Evolutionary conservation across 2,888 invertebrate genomes (phyloP), one percentile per base, ranked within the genome.

Genomic region (Lysandra bellargus): DNA sequence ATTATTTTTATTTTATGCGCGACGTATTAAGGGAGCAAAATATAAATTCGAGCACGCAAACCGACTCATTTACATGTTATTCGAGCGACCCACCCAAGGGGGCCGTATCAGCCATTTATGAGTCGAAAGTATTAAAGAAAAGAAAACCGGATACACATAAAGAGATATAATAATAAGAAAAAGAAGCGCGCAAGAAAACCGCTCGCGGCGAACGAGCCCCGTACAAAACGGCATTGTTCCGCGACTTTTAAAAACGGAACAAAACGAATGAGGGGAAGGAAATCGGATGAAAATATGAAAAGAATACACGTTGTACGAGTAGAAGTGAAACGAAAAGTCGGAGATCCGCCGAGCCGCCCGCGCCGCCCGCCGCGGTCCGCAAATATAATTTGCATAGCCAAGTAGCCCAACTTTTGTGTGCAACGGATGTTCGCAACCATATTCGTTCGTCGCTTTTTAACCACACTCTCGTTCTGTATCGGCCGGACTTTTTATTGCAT

Each of bases 331-430:
- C 91, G 95, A 89, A 94, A 93, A 88, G 92, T 89, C 87, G 90
- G 90, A 91, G 93, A 94, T 94, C 93, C 92, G 91, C 92, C 89
- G 90, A 88, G 88, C 88, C 90, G 90, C 88, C 90, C 91, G 3
- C 53, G 53, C 53, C 57, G 57, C 57, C 57, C 90, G 90, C 88
- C 90, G 91, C 91, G 90, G 95, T 95, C 94, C 90, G 95, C 94
- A 95, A 95, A 95, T 95, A 94, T 94, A 95, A 95, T 95, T 95
- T 95, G 95, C 95, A 95, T 95, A 94, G 93, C 88, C 94, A 94
- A 95, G 93, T 95, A 94, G 93, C 89, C 91, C 85, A 91, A 94
- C 92, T 92, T 93, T 93, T 92, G 94, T 93, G 92, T 93, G 93
- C 91, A 89, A 86, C 93, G 92, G 93, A 92, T 92, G 92, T 92